Evolutionary conservation across 2,113 vertebrate species (phyloP).

Genomic region (Apodemus sylvaticus): DNA sequence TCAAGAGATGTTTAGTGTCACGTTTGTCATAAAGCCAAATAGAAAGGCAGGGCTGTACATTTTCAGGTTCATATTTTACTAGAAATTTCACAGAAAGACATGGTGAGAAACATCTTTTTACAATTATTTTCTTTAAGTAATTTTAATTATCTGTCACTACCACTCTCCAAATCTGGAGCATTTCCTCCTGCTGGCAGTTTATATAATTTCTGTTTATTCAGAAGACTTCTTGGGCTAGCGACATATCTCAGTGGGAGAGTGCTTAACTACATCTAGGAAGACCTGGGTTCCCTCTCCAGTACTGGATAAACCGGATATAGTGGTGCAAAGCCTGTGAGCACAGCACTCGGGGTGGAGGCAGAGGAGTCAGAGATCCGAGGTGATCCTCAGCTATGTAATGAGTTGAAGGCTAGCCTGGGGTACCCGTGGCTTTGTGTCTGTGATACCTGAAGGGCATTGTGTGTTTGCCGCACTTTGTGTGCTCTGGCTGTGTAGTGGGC

Average conservation of each 20-base stretch:
- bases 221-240: neutral
- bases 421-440: neutral
- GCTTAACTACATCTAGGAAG: neutral
- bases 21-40: neutral
- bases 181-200: neutral
- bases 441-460: accelerated
- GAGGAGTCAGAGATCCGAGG: neutral
- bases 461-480: too few species aligned
- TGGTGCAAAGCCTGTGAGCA: neutral
- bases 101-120: neutral
- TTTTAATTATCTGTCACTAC: neutral
- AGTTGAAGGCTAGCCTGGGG: neutral
- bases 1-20: neutral
- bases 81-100: neutral
- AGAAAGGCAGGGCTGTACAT: neutral
- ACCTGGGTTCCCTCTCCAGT: neutral
- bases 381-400: neutral
- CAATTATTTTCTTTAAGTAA: neutral
- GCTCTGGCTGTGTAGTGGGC: neutral
- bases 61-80: neutral
- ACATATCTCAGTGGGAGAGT: neutral
- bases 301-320: too few species aligned
- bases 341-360: neutral
- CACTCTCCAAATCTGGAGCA: neutral
- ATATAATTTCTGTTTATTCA: neutral